Evolutionary conservation across 2,113 vertebrate species (phyloP), one percentile per base, ranked within the genome.

Genomic region (Turnix velox): DNA sequence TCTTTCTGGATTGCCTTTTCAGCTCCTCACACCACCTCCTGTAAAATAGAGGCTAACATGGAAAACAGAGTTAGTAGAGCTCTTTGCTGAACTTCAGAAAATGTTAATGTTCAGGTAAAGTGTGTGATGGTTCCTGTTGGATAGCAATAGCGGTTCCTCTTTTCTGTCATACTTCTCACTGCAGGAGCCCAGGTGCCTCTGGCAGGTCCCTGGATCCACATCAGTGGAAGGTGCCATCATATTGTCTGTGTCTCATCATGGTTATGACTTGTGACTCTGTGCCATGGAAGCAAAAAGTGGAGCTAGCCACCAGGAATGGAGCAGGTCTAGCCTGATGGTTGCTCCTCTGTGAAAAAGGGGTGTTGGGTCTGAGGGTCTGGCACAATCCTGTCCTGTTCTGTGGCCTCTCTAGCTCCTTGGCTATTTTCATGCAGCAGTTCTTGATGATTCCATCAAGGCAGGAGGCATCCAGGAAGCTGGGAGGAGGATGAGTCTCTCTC

Each of bases 251-350:
- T 24, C 75, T 61, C 30, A 23, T 77, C 40, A 20, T n/a, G 33
- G 45, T 30, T 58, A 43, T 5, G 8, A 19, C 5, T 71, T 75
- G 61, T 84, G 37, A 52, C 37, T 69, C 77, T 18, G 1, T 31
- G 43, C n/a, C 1, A 0, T 37, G 66, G 81, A 45, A 58, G 39
- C 10, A 67, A 81, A 69, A 62, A 19, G 18, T 31, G 80, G 42
- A 90, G 45, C 4, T 58, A 48, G 57, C 6, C 67, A 49, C 18
- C 1, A 1, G 52, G 55, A 84, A 84, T 15, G 28, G 28, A 79
- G 35, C 0, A 0, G 23, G n/a, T 88, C 52, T 6, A 3, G 45
- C 15, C 62, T 22, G 19, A 25, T 0, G 3, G 28, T 62, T 67
- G 72, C 28, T 84, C 17, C 42, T n/a, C 46, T 3, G 3, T n/a